A percentile compares a stretch with the other conserved stretches of the same genome.
Conservation (phyloP, 2,888 invertebrate genomes). For the Rhagophthalmus giganteus region DNA sequence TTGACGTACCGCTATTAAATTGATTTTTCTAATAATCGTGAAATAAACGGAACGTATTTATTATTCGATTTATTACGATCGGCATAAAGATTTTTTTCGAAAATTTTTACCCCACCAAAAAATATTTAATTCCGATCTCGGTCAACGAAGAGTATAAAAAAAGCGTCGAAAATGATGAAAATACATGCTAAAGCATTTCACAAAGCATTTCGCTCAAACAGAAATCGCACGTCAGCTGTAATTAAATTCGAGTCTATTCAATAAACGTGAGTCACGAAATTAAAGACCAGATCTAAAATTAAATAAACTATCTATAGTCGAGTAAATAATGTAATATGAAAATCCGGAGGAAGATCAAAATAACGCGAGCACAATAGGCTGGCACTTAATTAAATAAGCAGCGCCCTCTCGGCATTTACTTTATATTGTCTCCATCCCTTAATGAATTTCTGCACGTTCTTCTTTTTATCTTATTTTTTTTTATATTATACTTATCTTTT, state of each 20-base stretch:
- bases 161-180: constrained; percentile 11
- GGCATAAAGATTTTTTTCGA: too few species aligned
- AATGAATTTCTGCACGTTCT: constrained; percentile 13
- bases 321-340: constrained; percentile 32
- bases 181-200: too few species aligned
- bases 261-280: constrained; percentile 31
- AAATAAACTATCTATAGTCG: constrained; percentile 32
- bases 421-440: constrained; percentile 22
- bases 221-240: constrained; percentile 28
- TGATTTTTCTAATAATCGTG: too few species aligned
- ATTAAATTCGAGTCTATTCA: constrained; percentile 28
- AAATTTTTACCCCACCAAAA: too few species aligned
- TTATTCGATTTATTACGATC: too few species aligned
- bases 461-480: neutral
- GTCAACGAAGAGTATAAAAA: too few species aligned
- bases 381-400: constrained; percentile 30
- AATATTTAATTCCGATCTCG: too few species aligned
- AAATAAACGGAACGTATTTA: too few species aligned
- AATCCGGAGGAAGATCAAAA: constrained; percentile 32
- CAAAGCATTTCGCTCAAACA: constrained; percentile 28
- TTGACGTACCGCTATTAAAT: too few species aligned
- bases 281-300: constrained; percentile 31
- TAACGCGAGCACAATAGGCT: constrained; percentile 29
- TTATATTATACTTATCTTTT: neutral
- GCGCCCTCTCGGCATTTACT: constrained; percentile 29